Evolutionary conservation across 2,113 vertebrate species (phyloP), one percentile per base, ranked within the genome.

Genomic region (Origma solitaria): DNA sequence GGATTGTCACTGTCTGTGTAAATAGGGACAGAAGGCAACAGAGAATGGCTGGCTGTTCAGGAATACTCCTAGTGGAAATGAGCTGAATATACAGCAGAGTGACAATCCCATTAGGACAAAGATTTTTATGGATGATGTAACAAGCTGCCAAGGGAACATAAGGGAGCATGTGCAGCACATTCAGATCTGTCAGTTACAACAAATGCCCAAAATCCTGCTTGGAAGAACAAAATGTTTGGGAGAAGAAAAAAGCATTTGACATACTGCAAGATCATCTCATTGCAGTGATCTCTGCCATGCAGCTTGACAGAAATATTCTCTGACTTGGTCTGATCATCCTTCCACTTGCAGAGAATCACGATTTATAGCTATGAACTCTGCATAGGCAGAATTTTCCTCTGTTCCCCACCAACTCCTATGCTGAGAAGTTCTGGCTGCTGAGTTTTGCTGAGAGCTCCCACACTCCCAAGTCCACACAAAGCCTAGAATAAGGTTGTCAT

Each of bases 261-360:
- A 58, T 66, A 38, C 5, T 71, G 40, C 33, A 92, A 60, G 37
- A 82, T 51, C 71, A 84, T 35, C 13, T 54, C 69, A 47, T 8
- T 61, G 58, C 50, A 53, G 25, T 7, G 28, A 73, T 70, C 54
- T 78, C 64, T 78, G 64, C 54, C 66, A 35, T 45, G 37, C 53
- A 82, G 24, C 31, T 71, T 75, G 38, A 47, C 40, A 79, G 58
- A 92, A 47, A 27, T 49, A 37, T 93, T 49, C 61, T 82, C 47
- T 25, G 12, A 61, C 33, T 75, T 38, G 16, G 40, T 73, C 1
- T 38, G 20, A 76, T 40, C 21, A 21, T 28, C 70, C 56, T 65
- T 60, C 37, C 45, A 53, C 13, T 44, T 0, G 0, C 30, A 47
- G 20, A 49, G n/a, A 64, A 71, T 40, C 2, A 0, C 0, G 0